Conservation (phyloP, 2,113 vertebrate species). For the Semicossyphus pulcher region DNA sequence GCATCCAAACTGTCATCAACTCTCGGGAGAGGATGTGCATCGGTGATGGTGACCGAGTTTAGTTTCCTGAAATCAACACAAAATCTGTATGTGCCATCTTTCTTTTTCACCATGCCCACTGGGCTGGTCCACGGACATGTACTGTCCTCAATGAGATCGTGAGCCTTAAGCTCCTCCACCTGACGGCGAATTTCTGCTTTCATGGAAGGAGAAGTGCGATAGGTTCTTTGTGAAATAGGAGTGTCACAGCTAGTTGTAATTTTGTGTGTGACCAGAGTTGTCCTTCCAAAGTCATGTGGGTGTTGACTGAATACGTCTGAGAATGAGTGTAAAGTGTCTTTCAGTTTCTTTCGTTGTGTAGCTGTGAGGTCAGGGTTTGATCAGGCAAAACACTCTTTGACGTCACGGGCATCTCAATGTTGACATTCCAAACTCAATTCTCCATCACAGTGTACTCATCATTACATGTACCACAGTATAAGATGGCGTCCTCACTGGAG, state of each 20-base stretch:
- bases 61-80: slow-evolving; percentile 43
- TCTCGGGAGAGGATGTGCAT: slow-evolving; percentile 36
- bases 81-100: slow-evolving; percentile 40
- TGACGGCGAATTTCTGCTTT: slow-evolving; percentile 32
- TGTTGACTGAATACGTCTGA: not conserved
- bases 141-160: slow-evolving; percentile 43
- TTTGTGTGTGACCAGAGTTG: not conserved
- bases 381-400: not conserved
- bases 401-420: not conserved
- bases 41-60: slow-evolving; percentile 35
- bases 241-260: not conserved
- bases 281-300: not conserved
- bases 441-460: not conserved
- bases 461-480: not conserved
- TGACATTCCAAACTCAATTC: not conserved
- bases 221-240: not conserved
- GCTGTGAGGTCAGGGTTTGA: slow-evolving; percentile 5
- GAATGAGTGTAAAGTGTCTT: not conserved
- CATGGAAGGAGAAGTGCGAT: slow-evolving; percentile 32
- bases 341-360: not conserved
- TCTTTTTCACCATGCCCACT: slow-evolving; percentile 31
- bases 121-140: slow-evolving; percentile 37
- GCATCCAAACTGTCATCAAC: slow-evolving; percentile 29
- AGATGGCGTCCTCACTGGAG: not conserved
- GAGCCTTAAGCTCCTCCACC: slow-evolving; percentile 24